Evolutionary conservation across 1,140 invertebrate species (phyloP).

Genomic region (Drosophila micromelanica): DNA sequence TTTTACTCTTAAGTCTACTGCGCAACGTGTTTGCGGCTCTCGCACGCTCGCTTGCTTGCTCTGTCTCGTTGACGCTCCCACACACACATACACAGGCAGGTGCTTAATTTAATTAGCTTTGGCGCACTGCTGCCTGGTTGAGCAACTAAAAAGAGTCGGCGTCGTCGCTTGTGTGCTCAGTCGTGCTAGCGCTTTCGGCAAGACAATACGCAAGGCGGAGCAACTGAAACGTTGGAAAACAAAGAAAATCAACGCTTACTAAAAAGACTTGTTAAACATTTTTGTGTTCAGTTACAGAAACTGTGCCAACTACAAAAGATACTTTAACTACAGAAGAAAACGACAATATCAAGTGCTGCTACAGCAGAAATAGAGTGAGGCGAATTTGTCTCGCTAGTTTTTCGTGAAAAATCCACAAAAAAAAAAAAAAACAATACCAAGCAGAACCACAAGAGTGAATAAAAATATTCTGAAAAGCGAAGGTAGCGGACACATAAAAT

Average conservation of each 20-base stretch:
- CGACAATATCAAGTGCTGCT: conserved; percentile 20
- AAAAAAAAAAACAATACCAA: conserved; percentile 11
- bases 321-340: background rate
- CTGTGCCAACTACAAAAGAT: conserved; percentile 9
- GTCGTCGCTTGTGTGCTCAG: conserved; percentile 45
- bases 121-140: conserved; percentile 19
- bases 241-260: conserved; percentile 20
- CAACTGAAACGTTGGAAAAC: conserved; percentile 12
- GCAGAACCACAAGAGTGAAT: conserved; percentile 28
- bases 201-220: conserved; percentile 53
- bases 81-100: conserved; percentile 43
- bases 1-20: conserved; percentile 49
- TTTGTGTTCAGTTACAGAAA: conserved; percentile 33
- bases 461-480: conserved; percentile 28
- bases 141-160: conserved; percentile 46
- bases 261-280: conserved; percentile 23
- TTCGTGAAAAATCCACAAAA: conserved; percentile 36
- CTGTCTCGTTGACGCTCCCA: background rate
- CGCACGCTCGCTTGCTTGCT: conserved; percentile 1
- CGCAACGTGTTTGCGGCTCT: conserved; percentile 24
- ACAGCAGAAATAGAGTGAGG: conserved; percentile 45
- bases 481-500: conserved; percentile 68
- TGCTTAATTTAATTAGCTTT: conserved; percentile 74
- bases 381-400: conserved; percentile 44
- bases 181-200: conserved; percentile 53